A percentile compares a stretch with the other conserved stretches of the same genome.
phyloP scores from a whole-genome alignment of 2,888 invertebrate species.

The Drosophila merina region DNA sequence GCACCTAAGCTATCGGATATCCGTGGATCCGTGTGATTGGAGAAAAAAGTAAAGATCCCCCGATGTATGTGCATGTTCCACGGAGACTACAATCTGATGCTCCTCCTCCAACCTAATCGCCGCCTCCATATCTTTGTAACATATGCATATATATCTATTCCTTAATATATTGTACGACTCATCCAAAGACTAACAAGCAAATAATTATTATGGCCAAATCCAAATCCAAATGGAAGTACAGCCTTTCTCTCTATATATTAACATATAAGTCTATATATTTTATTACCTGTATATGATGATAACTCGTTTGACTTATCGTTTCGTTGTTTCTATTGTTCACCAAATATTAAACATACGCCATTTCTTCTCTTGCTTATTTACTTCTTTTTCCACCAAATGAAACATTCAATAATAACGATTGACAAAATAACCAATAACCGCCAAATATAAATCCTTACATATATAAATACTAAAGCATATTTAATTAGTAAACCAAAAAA shows the following conservation, averaged over 20 bases:
- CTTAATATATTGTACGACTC: conserved; percentile 34
- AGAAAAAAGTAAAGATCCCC: not conserved
- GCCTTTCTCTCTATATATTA: conserved; percentile 28
- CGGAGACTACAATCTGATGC: conserved; percentile 26
- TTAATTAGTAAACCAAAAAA: conserved; percentile 53
- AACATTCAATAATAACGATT: conserved; percentile 54
- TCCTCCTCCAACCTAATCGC: conserved; percentile 24
- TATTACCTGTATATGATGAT: conserved; percentile 60
- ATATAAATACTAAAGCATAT: conserved; percentile 49
- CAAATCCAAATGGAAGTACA: conserved; percentile 41
- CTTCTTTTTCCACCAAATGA: conserved; percentile 72
- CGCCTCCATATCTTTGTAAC: conserved; percentile 27
- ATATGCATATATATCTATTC: conserved; percentile 28
- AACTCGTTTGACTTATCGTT: conserved; percentile 71
- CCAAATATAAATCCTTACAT: conserved; percentile 38
- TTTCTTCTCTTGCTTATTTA: conserved; percentile 81
- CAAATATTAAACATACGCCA: conserved; percentile 79
- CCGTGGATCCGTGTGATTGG: conserved; percentile 10
- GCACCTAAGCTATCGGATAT: conserved; percentile 8
- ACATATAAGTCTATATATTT: conserved; percentile 25
- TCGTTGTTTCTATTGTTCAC: conserved; percentile 75
- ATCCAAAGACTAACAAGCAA: conserved; percentile 22
- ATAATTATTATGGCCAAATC: conserved; percentile 12
- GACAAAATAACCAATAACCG: conserved; percentile 46
- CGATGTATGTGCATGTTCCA: conserved; percentile 19